These are phyloP conservation scores for Blastobasis lacticolella DNA, from an alignment of 2,888 invertebrate genomes.

Conservation along the genomic window DNA sequence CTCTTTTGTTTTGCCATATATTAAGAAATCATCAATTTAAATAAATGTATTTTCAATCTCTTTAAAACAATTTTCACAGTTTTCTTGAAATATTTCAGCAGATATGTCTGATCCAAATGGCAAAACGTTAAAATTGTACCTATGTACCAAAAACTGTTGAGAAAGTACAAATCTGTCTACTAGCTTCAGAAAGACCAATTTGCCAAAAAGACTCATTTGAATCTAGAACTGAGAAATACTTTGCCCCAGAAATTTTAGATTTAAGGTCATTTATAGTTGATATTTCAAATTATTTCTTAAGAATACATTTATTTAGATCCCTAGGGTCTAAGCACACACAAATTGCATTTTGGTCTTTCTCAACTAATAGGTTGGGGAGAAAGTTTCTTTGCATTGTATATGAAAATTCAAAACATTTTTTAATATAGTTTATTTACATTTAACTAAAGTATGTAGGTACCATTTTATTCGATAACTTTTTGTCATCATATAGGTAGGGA, in stretches of 20 bases:
- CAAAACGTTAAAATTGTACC: too few relatives aligned
- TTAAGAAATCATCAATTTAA: conserved; percentile 5
- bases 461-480: too few relatives aligned
- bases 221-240: conserved; percentile 5
- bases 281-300: conserved; percentile 3
- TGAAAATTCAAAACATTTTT: too few relatives aligned
- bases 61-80: neutral
- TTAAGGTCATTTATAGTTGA: neutral
- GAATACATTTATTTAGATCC: conserved; percentile 5
- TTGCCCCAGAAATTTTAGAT: neutral
- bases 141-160: too few relatives aligned
- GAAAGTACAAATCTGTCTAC: too few relatives aligned
- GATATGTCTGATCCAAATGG: too few relatives aligned
- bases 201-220: conserved; percentile 1
- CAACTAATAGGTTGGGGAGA: too few relatives aligned
- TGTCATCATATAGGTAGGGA: too few relatives aligned
- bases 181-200: neutral
- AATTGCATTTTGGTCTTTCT: conserved; percentile 3
- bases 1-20: neutral
- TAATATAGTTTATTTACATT: too few relatives aligned
- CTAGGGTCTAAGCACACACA: conserved; percentile 4
- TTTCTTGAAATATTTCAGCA: conserved; percentile 5
- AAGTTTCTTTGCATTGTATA: too few relatives aligned
- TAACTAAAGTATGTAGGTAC: too few relatives aligned
- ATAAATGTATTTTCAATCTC: conserved; percentile 1